Conservation (phyloP, 2,113 vertebrate species). For the Centropus unirufus region DNA sequence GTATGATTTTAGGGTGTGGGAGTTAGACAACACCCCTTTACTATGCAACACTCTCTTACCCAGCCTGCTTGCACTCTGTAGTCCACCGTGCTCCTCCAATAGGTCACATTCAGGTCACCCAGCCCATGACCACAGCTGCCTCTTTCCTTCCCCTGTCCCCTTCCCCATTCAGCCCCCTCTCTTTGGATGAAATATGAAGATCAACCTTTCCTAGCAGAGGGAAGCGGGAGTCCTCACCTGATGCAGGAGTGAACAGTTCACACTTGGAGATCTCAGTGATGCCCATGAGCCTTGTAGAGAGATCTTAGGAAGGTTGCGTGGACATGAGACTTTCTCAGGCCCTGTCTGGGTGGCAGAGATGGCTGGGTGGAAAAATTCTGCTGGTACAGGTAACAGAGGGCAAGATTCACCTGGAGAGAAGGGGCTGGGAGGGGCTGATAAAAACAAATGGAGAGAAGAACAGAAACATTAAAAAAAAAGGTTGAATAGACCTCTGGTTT, state of each 20-base stretch:
- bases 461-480: background rate
- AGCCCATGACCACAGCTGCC: background rate
- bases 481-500: background rate
- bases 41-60: background rate
- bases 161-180: background rate
- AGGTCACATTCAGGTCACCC: background rate
- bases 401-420: constrained; percentile 71
- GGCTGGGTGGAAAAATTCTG: constrained; percentile 90
- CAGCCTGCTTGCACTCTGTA: background rate
- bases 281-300: constrained; percentile 90
- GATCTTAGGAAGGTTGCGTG: constrained; percentile 76
- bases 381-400: constrained; percentile 82
- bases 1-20: background rate
- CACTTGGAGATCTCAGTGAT: constrained; percentile 84
- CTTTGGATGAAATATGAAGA: background rate
- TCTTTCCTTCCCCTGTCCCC: background rate
- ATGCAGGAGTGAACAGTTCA: constrained; percentile 83
- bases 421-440: constrained; percentile 62
- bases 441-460: constrained; percentile 29
- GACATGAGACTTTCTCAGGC: constrained; percentile 43
- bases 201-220: background rate
- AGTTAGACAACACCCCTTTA: background rate
- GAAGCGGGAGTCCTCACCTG: constrained; percentile 77
- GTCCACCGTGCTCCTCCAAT: background rate
- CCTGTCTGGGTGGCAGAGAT: constrained; percentile 73